Conservation (phyloP, 2,113 vertebrate species). For the Mesocricetus auratus region DNA sequence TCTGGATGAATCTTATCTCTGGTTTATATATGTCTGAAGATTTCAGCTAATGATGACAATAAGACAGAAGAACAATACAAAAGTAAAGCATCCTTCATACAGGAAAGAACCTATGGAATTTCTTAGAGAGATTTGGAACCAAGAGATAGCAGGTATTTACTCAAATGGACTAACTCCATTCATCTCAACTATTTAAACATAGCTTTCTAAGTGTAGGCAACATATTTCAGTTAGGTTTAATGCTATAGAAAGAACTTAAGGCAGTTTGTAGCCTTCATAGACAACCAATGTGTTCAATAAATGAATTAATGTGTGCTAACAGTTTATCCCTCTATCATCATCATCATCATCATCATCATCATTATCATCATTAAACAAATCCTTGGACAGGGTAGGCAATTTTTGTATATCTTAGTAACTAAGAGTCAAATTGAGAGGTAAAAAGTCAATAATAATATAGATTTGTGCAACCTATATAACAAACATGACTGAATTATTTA, state of each 20-base stretch:
- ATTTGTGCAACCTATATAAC: not conserved
- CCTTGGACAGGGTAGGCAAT: not conserved
- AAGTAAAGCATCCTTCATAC: not conserved
- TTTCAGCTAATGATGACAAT: not conserved
- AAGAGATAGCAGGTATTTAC: constrained; percentile 5
- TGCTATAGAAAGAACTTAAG: not conserved
- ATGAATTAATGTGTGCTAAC: not conserved
- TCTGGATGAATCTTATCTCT: constrained; percentile 18
- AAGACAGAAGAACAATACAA: not conserved
- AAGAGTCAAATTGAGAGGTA: not conserved
- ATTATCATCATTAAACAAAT: not conserved
- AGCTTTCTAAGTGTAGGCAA: not conserved
- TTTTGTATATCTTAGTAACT: not conserved
- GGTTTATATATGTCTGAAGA: constrained; percentile 28
- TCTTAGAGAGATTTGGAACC: constrained; percentile 34
- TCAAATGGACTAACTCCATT: constrained; percentile 26
- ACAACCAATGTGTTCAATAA: not conserved
- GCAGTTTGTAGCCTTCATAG: not conserved
- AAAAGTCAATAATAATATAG: not conserved
- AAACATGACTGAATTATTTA: not conserved
- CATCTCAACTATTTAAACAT: constrained; percentile 6
- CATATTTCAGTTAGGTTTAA: constrained; percentile 17
- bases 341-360: not conserved
- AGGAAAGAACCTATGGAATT: not conserved
- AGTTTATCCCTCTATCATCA: not conserved